These are phyloP conservation scores for Amblyornis subalaris DNA, from an alignment of 2,113 vertebrate genomes.

Conservation along the genomic window DNA sequence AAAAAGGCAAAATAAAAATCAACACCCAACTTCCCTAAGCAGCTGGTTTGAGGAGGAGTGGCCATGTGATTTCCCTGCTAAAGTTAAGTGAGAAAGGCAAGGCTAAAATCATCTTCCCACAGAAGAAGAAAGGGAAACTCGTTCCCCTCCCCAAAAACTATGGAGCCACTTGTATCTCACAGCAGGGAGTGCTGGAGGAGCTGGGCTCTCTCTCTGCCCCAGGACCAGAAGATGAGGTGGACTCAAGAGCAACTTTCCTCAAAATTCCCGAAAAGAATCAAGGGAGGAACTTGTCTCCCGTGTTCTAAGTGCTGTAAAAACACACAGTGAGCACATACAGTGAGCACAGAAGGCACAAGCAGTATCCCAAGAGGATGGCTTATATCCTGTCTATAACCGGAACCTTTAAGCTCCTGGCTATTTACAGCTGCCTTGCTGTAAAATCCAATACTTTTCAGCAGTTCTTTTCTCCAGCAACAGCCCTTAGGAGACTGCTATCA, in stretches of 20 bases:
- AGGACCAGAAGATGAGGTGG: not conserved
- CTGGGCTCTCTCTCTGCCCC: not conserved
- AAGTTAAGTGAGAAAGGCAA: not conserved
- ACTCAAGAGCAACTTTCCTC: not conserved
- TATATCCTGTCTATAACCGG: not conserved
- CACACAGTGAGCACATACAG: not conserved
- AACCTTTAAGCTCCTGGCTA: not conserved
- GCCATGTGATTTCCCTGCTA: not conserved
- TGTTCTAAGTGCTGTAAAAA: not conserved
- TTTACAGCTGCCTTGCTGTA: not conserved
- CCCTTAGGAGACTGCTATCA: not conserved
- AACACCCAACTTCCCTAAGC: not conserved
- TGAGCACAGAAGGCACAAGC: not conserved
- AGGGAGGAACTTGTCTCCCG: not conserved
- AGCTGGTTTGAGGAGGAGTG: not conserved
- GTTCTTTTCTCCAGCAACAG: not conserved
- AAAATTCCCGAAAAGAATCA: not conserved
- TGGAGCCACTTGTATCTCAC: not conserved
- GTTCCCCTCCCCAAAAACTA: not conserved
- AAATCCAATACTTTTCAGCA: not conserved
- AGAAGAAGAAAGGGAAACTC: not conserved
- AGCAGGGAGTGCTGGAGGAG: not conserved
- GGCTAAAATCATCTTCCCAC: not conserved
- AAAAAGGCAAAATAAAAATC: rapidly evolving
- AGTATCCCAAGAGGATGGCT: not conserved